A percentile compares a stretch with the other conserved stretches of the same genome.
These are phyloP conservation scores for Rhyacophila evoluta DNA, from an alignment of 2,888 invertebrate genomes.

Conservation along the genomic window DNA sequence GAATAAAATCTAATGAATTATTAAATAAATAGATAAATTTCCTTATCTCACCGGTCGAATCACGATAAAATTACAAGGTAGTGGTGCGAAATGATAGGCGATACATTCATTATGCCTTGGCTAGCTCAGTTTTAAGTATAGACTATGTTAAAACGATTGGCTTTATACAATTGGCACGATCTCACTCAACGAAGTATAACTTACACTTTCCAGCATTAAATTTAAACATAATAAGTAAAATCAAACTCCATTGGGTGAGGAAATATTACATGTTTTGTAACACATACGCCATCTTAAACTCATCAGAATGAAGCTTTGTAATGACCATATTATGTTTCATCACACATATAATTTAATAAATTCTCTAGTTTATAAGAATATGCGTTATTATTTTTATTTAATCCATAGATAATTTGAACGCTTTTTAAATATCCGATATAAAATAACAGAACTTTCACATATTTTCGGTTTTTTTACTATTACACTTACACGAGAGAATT, in stretches of 20 bases:
- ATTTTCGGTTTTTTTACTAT: too few species aligned
- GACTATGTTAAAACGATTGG: slow-evolving; percentile 32
- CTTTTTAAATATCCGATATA: too few species aligned
- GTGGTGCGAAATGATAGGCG: slow-evolving; percentile 45
- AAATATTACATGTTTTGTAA: not conserved
- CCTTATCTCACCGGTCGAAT: slow-evolving; percentile 30
- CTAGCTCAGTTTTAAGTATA: slow-evolving; percentile 19
- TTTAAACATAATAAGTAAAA: not conserved
- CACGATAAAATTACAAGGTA: slow-evolving; percentile 43
- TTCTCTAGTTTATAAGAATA: too few species aligned
- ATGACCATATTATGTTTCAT: too few species aligned
- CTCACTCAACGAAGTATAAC: slow-evolving; percentile 23
- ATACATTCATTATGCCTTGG: slow-evolving; percentile 23
- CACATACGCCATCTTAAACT: not conserved
- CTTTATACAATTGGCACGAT: slow-evolving; percentile 39
- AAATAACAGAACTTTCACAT: too few species aligned
- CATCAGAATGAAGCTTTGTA: not conserved
- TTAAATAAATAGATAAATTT: slow-evolving; percentile 39
- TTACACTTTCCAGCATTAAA: not conserved
- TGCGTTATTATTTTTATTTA: too few species aligned
- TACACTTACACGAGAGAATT: too few species aligned
- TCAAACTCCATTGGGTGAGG: not conserved
- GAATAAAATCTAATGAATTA: slow-evolving; percentile 16
- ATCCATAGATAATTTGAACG: too few species aligned
- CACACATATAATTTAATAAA: too few species aligned